Evolutionary conservation across 2,113 vertebrate genomes (phyloP).

Genomic region (Oreochromis aureus): DNA sequence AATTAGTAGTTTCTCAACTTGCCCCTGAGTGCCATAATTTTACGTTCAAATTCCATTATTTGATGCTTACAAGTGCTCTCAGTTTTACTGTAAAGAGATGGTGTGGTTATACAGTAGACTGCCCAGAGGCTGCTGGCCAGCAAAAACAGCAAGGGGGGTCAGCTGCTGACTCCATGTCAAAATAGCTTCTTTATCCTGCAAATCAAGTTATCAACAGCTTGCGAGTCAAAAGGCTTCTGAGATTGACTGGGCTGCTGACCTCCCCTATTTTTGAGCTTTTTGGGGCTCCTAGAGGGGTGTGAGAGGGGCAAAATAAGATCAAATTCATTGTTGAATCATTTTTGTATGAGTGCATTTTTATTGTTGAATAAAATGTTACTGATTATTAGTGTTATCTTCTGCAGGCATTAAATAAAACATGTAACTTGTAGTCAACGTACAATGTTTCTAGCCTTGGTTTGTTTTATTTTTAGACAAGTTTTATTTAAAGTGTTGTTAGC

Average conservation of each 20-base stretch:
- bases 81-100: fast-evolving
- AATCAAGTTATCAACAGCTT: background rate
- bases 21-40: fast-evolving
- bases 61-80: background rate
- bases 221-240: background rate
- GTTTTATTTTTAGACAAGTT: background rate
- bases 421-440: fast-evolving
- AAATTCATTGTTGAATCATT: no score
- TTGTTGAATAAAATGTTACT: background rate
- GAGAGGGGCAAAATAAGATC: no score
- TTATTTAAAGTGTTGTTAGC: background rate
- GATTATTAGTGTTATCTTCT: background rate
- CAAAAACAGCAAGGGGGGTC: background rate
- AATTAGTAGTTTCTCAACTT: background rate
- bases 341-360: no score
- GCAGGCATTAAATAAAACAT: background rate
- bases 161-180: background rate
- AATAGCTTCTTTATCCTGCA: background rate
- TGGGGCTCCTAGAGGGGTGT: fast-evolving
- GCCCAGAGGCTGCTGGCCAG: background rate
- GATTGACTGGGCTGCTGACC: background rate
- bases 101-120: background rate
- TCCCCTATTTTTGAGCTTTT: background rate
- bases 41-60: background rate
- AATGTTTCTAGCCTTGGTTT: background rate